Conservation (phyloP, 2,888 invertebrate genomes). For the Drosophila imparisetae region DNA sequence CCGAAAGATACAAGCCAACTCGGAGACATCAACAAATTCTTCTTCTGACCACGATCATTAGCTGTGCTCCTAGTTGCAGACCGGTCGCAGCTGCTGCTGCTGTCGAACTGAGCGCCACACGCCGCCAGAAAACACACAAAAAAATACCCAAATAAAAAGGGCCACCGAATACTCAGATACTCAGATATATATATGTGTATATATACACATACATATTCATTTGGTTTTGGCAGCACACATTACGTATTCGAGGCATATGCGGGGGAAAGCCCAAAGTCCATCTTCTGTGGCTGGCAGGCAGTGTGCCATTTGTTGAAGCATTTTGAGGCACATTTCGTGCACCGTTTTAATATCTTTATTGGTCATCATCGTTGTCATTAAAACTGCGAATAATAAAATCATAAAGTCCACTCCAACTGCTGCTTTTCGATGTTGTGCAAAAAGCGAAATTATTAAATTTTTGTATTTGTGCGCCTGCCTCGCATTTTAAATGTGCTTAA, state of each 20-base stretch:
- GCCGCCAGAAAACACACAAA: conserved; percentile 37
- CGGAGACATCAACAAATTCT: conserved; percentile 53
- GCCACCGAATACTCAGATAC: conserved; percentile 35
- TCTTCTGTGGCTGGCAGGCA: conserved; percentile 34
- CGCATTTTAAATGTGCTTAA: conserved; percentile 70
- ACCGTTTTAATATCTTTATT: conserved; percentile 81
- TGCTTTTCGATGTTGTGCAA: conserved; percentile 60
- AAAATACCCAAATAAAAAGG: conserved; percentile 52
- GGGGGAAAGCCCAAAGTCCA: conserved; percentile 62
- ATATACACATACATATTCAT: conserved; percentile 65
- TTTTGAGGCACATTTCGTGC: conserved; percentile 76
- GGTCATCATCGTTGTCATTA: conserved; percentile 78
- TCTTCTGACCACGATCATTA: conserved; percentile 50
- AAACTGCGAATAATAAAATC: conserved; percentile 77
- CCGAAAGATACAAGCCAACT: conserved; percentile 21
- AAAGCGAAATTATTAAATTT: conserved; percentile 81
- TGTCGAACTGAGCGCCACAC: conserved; percentile 64
- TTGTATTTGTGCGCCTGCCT: conserved; percentile 57
- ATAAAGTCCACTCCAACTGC: conserved; percentile 48
- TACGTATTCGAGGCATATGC: conserved; percentile 65
- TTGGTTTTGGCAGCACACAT: conserved; percentile 36
- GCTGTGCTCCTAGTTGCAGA: conserved; percentile 11
- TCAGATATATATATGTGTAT: conserved; percentile 48
- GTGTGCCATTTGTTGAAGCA: conserved; percentile 72
- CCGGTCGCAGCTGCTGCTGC: conserved; percentile 17